These are phyloP conservation scores for Megatriorchis doriae DNA, from an alignment of 2,113 vertebrate genomes.

Conservation along the genomic window DNA sequence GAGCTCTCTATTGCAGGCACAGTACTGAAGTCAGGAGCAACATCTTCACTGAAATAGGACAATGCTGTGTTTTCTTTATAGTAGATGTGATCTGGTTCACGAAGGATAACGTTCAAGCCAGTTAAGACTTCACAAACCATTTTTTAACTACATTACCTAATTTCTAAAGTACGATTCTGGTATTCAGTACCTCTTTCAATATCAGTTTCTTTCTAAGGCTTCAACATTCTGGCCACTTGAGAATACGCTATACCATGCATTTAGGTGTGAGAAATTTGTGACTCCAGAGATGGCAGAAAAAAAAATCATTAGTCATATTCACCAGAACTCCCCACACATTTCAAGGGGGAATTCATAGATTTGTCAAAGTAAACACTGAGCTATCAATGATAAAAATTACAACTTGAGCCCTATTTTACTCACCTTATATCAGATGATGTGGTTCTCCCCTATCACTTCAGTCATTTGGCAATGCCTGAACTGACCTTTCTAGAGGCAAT, in stretches of 20 bases:
- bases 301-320: neutral
- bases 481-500: constrained; percentile 68
- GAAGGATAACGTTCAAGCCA: neutral
- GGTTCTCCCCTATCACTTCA: constrained; percentile 47
- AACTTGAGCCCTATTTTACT: constrained; percentile 8
- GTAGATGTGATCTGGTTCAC: neutral
- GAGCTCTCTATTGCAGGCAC: neutral
- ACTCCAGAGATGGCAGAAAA: neutral
- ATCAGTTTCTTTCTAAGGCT: neutral
- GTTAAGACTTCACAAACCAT: neutral
- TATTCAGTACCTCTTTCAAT: neutral
- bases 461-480: constrained; percentile 58
- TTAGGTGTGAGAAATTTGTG: neutral
- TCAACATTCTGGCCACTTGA: neutral
- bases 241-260: neutral
- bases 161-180: neutral
- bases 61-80: neutral
- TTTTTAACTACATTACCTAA: neutral
- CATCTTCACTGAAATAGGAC: neutral
- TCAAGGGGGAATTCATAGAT: constrained; percentile 4
- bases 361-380: neutral
- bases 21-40: neutral
- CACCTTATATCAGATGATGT: constrained; percentile 40
- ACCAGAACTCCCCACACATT: neutral
- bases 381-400: neutral